Conservation (phyloP, 2,888 invertebrate species). For the Tenthredo distinguenda region DNA sequence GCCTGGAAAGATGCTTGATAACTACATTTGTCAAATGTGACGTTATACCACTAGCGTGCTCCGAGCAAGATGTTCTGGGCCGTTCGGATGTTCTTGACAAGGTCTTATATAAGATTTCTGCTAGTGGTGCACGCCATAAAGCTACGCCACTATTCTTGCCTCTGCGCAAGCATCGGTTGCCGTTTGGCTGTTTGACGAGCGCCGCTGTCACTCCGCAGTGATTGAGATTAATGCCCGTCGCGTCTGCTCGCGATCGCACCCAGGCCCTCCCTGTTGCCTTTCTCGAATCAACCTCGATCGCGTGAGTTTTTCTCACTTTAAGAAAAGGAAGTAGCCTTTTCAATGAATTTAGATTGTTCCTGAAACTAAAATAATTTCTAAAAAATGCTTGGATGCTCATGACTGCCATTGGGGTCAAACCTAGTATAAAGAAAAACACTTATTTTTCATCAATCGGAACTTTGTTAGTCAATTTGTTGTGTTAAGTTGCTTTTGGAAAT, state of each 20-base stretch:
- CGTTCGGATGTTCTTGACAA: neutral
- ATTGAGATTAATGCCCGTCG: slow-evolving; percentile 41
- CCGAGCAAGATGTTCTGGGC: neutral
- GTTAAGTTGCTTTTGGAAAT: neutral
- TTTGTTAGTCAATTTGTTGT: neutral
- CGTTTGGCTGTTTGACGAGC: slow-evolving; percentile 41
- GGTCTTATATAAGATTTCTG: slow-evolving; percentile 3
- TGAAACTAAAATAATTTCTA: neutral
- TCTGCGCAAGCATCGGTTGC: slow-evolving; percentile 35
- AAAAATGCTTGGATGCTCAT: neutral
- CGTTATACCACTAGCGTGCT: neutral
- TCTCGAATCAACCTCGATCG: neutral
- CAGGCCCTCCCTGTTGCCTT: slow-evolving; percentile 14
- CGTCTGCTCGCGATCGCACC: slow-evolving; percentile 23
- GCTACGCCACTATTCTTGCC: slow-evolving; percentile 13
- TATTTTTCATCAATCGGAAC: neutral
- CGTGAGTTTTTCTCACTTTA: neutral
- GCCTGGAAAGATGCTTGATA: slow-evolving; percentile 18
- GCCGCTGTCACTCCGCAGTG: slow-evolving; percentile 42
- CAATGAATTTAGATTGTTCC: neutral
- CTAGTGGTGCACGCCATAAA: neutral
- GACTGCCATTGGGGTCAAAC: neutral
- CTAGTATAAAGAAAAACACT: neutral
- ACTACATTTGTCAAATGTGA: slow-evolving; percentile 40
- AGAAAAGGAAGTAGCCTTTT: neutral